These are phyloP conservation scores for Sinocyclocheilus grahami DNA, from an alignment of 2,113 vertebrate genomes.

Conservation along the genomic window DNA sequence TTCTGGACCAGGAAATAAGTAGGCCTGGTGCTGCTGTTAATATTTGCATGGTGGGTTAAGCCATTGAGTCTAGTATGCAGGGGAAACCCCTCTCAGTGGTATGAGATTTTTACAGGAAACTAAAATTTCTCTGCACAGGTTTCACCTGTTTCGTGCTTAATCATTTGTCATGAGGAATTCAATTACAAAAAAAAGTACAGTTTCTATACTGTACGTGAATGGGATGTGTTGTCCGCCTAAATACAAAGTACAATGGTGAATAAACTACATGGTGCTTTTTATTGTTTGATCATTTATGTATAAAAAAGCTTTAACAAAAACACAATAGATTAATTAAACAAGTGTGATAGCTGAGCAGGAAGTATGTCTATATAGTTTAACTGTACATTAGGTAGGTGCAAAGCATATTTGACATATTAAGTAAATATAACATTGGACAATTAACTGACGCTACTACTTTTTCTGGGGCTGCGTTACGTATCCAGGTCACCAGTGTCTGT, in stretches of 20 bases:
- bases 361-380: not conserved
- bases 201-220: not conserved
- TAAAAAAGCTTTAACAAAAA: not conserved
- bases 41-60: conserved; percentile 32
- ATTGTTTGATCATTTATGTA: not conserved
- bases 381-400: not conserved
- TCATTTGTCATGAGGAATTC: not conserved
- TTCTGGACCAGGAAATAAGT: conserved; percentile 41
- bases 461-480: not conserved
- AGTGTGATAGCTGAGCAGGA: not conserved
- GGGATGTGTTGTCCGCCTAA: not conserved
- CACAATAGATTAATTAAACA: not conserved
- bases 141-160: conserved; percentile 38
- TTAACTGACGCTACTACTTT: not conserved
- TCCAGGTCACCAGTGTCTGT: not conserved
- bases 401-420: not conserved
- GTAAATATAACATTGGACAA: not conserved
- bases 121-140: conserved; percentile 46
- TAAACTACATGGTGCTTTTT: not conserved
- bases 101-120: conserved; percentile 24
- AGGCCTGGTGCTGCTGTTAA: not conserved
- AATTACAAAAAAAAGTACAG: not conserved
- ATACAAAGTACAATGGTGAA: not conserved
- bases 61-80: not conserved
- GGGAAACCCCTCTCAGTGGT: conserved; percentile 39